Evolutionary conservation across 2,113 vertebrate species (phyloP).

Genomic region (Anguilla japonica): DNA sequence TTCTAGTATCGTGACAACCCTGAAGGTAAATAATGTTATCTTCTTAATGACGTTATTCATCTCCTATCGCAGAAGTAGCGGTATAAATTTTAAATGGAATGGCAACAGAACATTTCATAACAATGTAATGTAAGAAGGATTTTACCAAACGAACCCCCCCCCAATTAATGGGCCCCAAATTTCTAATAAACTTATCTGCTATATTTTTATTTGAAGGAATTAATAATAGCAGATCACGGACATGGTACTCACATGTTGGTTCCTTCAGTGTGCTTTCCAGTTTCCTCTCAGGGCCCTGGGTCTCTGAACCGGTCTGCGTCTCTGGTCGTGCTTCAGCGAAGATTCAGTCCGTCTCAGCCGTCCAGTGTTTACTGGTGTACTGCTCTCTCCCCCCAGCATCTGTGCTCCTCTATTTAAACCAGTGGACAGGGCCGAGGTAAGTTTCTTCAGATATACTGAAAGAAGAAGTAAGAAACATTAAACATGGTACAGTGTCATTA

Average conservation of each 20-base stretch:
- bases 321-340: neutral
- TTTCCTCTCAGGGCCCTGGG: neutral
- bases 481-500: too few species aligned
- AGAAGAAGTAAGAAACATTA: neutral
- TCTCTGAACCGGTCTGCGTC: neutral
- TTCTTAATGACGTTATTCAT: too few species aligned
- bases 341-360: neutral
- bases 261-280: neutral
- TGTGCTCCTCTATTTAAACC: neutral
- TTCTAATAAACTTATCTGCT: too few species aligned
- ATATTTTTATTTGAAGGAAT: neutral
- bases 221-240: neutral
- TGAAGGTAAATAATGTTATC: too few species aligned
- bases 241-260: neutral
- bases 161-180: too few species aligned
- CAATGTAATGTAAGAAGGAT: too few species aligned
- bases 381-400: neutral
- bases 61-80: too few species aligned
- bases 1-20: too few species aligned
- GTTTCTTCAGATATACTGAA: neutral
- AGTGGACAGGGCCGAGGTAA: neutral
- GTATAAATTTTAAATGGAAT: too few species aligned
- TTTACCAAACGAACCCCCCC: too few species aligned
- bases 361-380: neutral
- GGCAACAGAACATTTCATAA: too few species aligned